These are phyloP conservation scores for Urocitellus parryii DNA, from an alignment of 2,113 vertebrate species.

Conservation along the genomic window DNA sequence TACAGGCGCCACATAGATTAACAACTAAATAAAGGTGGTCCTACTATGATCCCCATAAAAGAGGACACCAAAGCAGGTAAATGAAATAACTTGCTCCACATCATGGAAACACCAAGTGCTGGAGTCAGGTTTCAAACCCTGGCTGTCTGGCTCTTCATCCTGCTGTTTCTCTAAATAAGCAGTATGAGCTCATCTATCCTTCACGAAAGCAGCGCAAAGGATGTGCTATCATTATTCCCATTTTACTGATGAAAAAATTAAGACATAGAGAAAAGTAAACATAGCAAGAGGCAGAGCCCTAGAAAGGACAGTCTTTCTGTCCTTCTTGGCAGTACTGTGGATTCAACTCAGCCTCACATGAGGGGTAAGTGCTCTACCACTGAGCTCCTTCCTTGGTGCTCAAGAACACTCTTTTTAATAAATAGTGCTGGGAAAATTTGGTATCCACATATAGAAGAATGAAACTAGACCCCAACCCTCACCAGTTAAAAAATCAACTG, in stretches of 20 bases:
- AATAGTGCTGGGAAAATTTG: neutral
- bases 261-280: neutral
- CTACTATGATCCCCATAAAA: neutral
- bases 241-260: neutral
- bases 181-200: neutral
- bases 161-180: neutral
- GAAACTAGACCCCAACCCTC: neutral
- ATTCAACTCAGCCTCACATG: neutral
- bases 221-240: neutral
- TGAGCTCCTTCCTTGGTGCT: neutral
- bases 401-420: neutral
- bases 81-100: neutral
- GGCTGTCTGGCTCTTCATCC: neutral
- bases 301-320: neutral
- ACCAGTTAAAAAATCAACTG: neutral
- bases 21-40: neutral
- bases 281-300: neutral
- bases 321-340: neutral
- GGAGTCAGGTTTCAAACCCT: neutral
- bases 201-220: neutral
- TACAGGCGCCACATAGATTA: neutral
- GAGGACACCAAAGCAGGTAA: neutral
- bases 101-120: accelerated
- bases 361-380: neutral
- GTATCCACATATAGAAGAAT: neutral